phyloP scores from a whole-genome alignment of 1,140 invertebrate genomes.

The Lethrus apterus region DNA sequence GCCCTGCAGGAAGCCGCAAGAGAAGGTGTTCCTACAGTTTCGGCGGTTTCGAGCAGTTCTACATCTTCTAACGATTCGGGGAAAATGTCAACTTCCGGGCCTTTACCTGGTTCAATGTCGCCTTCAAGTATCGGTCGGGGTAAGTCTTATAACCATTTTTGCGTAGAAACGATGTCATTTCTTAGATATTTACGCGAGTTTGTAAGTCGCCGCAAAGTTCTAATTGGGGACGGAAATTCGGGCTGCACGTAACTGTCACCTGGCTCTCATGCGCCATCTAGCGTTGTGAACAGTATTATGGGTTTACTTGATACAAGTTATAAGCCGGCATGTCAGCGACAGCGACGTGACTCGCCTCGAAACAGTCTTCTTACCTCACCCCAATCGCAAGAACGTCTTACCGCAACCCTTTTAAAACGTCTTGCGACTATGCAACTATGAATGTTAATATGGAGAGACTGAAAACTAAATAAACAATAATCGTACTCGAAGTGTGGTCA shows the following conservation, averaged over 20 bases:
- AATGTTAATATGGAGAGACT: not conserved
- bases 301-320: conserved; percentile 35
- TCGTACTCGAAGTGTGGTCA: too few relatives aligned
- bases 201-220: conserved; percentile 23
- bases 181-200: too few relatives aligned
- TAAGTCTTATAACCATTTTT: conserved; percentile 43
- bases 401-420: conserved; percentile 7
- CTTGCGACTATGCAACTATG: conserved; percentile 6
- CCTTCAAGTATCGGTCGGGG: conserved; percentile 67
- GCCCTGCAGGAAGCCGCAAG: conserved; percentile 67
- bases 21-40: conserved; percentile 55
- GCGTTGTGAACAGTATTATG: conserved; percentile 23
- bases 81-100: conserved; percentile 17
- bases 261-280: conserved; percentile 26
- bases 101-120: conserved; percentile 46
- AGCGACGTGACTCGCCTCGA: conserved; percentile 29
- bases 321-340: conserved; percentile 29
- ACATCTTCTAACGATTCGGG: conserved; percentile 18
- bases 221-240: conserved; percentile 28
- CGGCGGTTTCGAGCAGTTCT: conserved; percentile 47
- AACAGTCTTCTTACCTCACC: conserved; percentile 23
- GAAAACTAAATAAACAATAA: conserved; percentile 9
- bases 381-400: conserved; percentile 19
- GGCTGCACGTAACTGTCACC: conserved; percentile 32
- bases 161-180: too few relatives aligned